Evolutionary conservation across 2,797 vertebrate species (phyloP), one percentile per base, ranked within the genome.

Genomic region (Aldrovandia affinis): DNA sequence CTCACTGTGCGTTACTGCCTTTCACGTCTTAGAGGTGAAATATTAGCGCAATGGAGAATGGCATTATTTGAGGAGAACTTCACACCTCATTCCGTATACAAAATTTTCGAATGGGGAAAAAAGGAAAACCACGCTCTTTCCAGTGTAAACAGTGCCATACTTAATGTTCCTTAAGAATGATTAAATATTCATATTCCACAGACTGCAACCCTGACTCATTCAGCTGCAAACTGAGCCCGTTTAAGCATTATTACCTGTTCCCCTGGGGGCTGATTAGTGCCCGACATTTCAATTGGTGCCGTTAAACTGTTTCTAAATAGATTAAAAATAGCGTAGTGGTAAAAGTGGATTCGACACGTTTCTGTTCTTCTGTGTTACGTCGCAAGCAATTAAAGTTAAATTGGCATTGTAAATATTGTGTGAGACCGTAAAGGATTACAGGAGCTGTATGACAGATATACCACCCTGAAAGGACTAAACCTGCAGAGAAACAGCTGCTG

Each of bases 161-260:
- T 1, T 7, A 47, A 20, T 47, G 20, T 9, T 30, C 6, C 42
- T 44, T 47, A 10, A 44, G n/a, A 75, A 44, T 25, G 39, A 77
- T 77, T 47, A 70, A 36, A 70, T 18, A 70, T 39, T 18, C 14
- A 44, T 77, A 47, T 77, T n/a, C 20, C 8, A 47, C 68, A 82
- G 84, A 68, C 80, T 47, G 63, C 39, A 42, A 70, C 52, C 68
- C 65, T 78, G 81, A 83, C 59, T 85, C 80, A 84, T 44, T 80
- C 75, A 54, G 44, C 55, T 77, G 83, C 77, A 50, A 80, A 55
- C 65, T 61, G 78, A 83, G 65, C 78, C 73, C 50, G 55, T 78
- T 79, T 84, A 75, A 85, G 70, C 83, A 80, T 82, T 61, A 83
- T 82, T 78, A 81, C 80, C 80, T 80, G 65, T 81, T 84, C 77